Conservation (phyloP, 2,113 vertebrate genomes). For the Martes martes region DNA sequence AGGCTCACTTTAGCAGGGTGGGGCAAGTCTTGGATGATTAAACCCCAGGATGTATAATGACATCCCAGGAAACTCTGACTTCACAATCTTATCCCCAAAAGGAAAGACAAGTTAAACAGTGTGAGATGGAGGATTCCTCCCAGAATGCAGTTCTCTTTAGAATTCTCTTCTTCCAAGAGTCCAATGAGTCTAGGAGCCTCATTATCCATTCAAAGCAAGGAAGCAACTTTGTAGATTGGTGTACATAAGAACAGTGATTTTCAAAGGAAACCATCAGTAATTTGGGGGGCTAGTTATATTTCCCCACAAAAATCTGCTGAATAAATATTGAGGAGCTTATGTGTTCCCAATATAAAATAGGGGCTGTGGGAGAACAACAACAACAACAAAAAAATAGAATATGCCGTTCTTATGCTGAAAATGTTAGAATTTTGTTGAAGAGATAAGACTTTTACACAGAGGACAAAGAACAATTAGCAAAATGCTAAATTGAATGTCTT, state of each 20-base stretch:
- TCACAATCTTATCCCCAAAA: constrained; percentile 45
- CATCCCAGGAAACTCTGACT: constrained; percentile 32
- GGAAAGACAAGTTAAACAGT: constrained; percentile 32
- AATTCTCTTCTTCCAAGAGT: not conserved
- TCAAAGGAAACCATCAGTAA: constrained; percentile 9
- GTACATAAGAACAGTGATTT: not conserved
- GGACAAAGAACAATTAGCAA: not conserved
- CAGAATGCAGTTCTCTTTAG: constrained; percentile 43
- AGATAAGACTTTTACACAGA: not conserved
- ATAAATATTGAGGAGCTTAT: constrained; percentile 27
- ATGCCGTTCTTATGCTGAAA: not conserved
- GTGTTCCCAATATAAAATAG: constrained; percentile 13
- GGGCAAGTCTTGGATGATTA: constrained; percentile 22
- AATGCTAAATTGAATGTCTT: not conserved
- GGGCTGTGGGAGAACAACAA: not conserved
- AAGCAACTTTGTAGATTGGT: not conserved
- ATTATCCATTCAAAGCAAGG: not conserved
- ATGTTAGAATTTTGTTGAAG: not conserved
- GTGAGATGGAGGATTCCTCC: not conserved
- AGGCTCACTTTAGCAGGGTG: not conserved
- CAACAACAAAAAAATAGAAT: not conserved
- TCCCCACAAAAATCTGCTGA: constrained; percentile 31
- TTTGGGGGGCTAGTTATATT: not conserved
- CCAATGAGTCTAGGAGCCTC: not conserved
- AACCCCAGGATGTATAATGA: constrained; percentile 44